A percentile compares a stretch with the other conserved stretches of the same genome.
Evolutionary conservation across 2,888 invertebrate genomes (phyloP).

Genomic region (Heliconius cydno): DNA sequence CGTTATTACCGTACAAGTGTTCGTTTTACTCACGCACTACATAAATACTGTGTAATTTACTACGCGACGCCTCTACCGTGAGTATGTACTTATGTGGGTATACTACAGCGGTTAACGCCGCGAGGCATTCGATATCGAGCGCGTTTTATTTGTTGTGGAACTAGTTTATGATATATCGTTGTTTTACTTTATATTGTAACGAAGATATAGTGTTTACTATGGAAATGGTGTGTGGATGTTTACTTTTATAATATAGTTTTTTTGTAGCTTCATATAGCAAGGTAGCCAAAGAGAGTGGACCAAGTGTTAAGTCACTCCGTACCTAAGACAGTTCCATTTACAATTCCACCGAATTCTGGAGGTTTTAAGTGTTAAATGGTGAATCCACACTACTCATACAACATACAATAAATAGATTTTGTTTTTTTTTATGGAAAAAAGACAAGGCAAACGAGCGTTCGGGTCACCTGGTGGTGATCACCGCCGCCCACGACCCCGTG

Average conservation of each 20-base stretch:
- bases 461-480: no score
- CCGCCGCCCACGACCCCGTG: no score
- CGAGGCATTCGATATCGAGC: conserved; percentile 24
- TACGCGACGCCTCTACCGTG: conserved; percentile 13
- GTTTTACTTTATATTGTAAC: neutral
- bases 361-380: no score
- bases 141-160: conserved; percentile 12
- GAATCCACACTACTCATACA: no score
- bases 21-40: conserved; percentile 29
- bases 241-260: neutral
- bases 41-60: conserved; percentile 32
- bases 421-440: no score
- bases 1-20: conserved; percentile 26
- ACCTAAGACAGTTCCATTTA: no score
- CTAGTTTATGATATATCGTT: neutral
- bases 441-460: no score
- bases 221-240: neutral
- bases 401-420: no score
- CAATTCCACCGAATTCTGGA: no score
- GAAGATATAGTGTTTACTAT: neutral
- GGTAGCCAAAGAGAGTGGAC: no score
- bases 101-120: neutral
- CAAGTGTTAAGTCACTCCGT: no score
- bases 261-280: no score
- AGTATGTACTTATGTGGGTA: neutral